phyloP scores from a whole-genome alignment of 2,113 vertebrate genomes.

The Spea multiplicata region DNA sequence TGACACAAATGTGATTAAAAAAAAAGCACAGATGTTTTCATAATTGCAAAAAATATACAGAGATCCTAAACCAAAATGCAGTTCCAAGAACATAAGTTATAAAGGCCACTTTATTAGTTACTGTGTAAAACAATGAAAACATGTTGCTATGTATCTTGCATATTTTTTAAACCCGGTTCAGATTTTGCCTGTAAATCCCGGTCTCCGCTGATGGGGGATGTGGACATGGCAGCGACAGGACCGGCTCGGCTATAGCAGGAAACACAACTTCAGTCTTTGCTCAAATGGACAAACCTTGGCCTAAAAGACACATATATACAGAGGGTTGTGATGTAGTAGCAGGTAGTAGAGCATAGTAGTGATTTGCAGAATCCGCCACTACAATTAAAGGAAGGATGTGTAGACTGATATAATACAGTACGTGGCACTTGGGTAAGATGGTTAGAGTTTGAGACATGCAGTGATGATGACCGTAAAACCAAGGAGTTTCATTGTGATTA shows the following conservation, averaged over 20 bases:
- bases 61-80: no score
- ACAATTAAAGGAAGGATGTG: no score
- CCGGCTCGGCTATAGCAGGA: neutral
- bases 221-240: neutral
- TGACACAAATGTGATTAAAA: no score
- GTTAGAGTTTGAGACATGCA: neutral
- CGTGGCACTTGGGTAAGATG: neutral
- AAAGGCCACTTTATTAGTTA: no score
- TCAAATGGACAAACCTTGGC: conserved; percentile 23
- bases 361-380: neutral
- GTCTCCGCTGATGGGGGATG: neutral
- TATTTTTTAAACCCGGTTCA: no score
- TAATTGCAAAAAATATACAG: no score
- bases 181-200: no score
- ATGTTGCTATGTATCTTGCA: no score
- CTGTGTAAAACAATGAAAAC: no score
- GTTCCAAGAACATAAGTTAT: no score
- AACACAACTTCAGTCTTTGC: conserved; percentile 36
- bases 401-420: no score
- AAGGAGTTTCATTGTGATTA: neutral
- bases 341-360: neutral
- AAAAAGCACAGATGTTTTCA: no score
- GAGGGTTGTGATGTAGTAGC: neutral
- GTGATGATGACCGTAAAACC: neutral
- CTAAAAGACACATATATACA: neutral